Evolutionary conservation across 2,797 vertebrate species (phyloP).

Genomic region (Pelobates cultripes): DNA sequence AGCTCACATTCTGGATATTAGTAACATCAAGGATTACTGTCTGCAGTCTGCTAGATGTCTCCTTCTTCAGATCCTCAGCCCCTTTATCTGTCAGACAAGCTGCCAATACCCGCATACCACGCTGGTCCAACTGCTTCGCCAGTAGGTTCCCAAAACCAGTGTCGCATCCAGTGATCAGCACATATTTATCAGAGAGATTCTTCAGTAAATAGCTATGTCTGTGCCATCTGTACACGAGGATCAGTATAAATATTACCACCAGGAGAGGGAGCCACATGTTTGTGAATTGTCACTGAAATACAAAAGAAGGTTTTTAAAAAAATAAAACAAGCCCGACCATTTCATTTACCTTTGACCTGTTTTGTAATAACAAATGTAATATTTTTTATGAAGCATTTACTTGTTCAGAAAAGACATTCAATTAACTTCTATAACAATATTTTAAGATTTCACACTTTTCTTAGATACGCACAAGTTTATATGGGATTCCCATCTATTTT

Average conservation of each 20-base stretch:
- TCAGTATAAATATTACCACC: constrained; percentile 33
- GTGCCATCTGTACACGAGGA: constrained; percentile 65
- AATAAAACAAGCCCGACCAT: no score
- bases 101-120: constrained; percentile 77
- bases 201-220: constrained; percentile 61
- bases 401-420: no score
- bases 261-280: constrained; percentile 33
- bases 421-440: no score
- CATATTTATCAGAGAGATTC: constrained; percentile 64
- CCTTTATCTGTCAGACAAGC: constrained; percentile 81
- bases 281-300: neutral
- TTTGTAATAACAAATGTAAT: no score
- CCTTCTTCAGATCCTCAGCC: constrained; percentile 62
- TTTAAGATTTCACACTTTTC: no score
- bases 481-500: no score
- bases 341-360: no score
- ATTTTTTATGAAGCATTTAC: no score
- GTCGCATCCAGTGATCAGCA: constrained; percentile 67
- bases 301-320: neutral
- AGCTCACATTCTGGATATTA: constrained; percentile 27
- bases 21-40: constrained; percentile 40
- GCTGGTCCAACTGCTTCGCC: constrained; percentile 75
- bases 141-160: constrained; percentile 78
- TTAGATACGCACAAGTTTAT: no score
- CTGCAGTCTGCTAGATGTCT: constrained; percentile 31